A percentile compares a stretch with the other conserved stretches of the same genome.
These are phyloP conservation scores for Macaria liturata DNA, from an alignment of 2,888 invertebrate genomes.

Conservation along the genomic window DNA sequence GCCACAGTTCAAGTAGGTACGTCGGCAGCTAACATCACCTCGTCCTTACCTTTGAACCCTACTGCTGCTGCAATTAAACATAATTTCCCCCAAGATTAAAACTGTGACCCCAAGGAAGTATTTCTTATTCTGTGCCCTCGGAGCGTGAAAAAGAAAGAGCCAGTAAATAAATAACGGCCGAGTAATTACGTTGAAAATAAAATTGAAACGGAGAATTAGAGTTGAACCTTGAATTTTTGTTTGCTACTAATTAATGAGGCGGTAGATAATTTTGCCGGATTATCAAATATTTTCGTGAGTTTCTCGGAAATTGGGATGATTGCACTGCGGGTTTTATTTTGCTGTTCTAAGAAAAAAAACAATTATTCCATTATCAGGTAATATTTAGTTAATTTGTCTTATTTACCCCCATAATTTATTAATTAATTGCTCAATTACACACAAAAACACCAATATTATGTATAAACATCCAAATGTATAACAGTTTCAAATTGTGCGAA, in stretches of 20 bases:
- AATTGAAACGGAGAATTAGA: slow-evolving; percentile 34
- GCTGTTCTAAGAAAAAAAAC: no score
- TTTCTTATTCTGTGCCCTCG: no score
- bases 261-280: slow-evolving; percentile 10
- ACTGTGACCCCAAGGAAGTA: slow-evolving; percentile 17
- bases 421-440: no score
- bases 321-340: not conserved
- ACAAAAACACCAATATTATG: no score
- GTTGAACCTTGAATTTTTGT: slow-evolving; percentile 29
- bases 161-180: slow-evolving; percentile 31
- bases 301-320: slow-evolving; percentile 1
- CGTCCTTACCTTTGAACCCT: slow-evolving; percentile 17
- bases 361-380: no score
- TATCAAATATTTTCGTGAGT: slow-evolving; percentile 5
- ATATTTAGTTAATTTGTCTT: no score
- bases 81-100: slow-evolving; percentile 29
- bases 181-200: slow-evolving; percentile 35
- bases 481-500: no score
- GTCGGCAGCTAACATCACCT: slow-evolving; percentile 12
- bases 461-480: no score
- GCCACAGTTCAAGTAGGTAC: slow-evolving; percentile 6
- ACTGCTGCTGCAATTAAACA: slow-evolving; percentile 29
- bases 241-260: slow-evolving; percentile 30
- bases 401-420: no score
- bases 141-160: slow-evolving; percentile 22